These are phyloP conservation scores for Lamproptera curius DNA, from an alignment of 2,888 invertebrate genomes.

Conservation along the genomic window DNA sequence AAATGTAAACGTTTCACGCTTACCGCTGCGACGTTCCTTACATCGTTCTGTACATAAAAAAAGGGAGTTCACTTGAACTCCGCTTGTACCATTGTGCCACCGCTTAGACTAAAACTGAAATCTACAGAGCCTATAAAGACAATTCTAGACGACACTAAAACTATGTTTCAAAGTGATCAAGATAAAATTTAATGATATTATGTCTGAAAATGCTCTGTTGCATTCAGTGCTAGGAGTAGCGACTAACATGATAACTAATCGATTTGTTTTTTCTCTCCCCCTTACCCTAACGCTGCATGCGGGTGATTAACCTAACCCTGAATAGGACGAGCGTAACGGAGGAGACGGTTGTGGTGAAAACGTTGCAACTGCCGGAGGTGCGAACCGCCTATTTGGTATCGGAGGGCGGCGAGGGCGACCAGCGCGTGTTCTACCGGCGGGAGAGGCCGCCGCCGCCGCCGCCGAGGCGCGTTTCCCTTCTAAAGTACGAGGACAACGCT, in stretches of 20 bases:
- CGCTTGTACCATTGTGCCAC: neutral
- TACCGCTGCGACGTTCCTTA: constrained; percentile 30
- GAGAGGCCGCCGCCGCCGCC: constrained; percentile 60
- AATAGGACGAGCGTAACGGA: constrained; percentile 55
- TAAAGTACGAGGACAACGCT: constrained; percentile 53
- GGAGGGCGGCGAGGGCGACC: constrained; percentile 29
- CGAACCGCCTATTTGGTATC: constrained; percentile 51
- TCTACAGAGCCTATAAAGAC: too few species aligned
- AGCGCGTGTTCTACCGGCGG: constrained; percentile 39
- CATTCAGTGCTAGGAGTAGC: too few species aligned
- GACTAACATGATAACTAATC: constrained; percentile 31
- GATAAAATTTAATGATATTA: too few species aligned
- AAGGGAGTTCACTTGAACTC: constrained; percentile 2
- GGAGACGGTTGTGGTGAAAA: constrained; percentile 55
- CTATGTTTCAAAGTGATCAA: too few species aligned
- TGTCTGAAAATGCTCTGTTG: too few species aligned
- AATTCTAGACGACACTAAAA: too few species aligned
- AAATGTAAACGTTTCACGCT: constrained; percentile 27
- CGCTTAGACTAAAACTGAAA: constrained; percentile 14
- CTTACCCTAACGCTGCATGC: constrained; percentile 53
- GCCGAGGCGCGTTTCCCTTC: constrained; percentile 54
- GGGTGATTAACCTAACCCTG: constrained; percentile 36
- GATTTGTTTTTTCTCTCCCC: constrained; percentile 27
- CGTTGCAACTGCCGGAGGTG: constrained; percentile 59
- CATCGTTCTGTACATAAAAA: constrained; percentile 49